A percentile compares a stretch with the other conserved stretches of the same genome.
These are phyloP conservation scores for Brachylomia viminalis DNA, from an alignment of 2,888 invertebrate species.

Conservation along the genomic window DNA sequence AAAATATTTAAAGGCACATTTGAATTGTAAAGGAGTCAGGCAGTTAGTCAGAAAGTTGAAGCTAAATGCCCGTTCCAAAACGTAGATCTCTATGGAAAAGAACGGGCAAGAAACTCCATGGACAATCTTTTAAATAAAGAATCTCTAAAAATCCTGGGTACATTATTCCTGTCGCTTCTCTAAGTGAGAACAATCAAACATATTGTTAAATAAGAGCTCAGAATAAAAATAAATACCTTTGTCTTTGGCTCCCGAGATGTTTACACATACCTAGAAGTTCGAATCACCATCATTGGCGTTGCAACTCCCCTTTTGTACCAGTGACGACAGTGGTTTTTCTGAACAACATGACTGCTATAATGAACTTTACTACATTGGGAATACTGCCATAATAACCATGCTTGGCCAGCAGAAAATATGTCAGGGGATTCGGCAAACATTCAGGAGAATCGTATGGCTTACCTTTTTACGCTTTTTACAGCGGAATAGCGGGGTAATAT, in stretches of 20 bases:
- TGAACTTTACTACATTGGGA: background rate
- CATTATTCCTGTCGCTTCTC: no score
- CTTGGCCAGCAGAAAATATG: background rate
- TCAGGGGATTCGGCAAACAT: background rate
- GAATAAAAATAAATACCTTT: background rate
- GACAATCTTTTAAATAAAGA: background rate
- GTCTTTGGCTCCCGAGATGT: background rate
- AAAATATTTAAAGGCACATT: background rate
- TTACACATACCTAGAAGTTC: background rate
- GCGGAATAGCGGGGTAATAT: no score
- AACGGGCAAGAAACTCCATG: background rate
- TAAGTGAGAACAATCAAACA: background rate
- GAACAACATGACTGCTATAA: background rate
- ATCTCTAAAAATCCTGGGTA: no score
- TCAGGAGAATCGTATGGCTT: background rate
- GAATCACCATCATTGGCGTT: background rate
- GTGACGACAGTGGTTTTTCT: background rate
- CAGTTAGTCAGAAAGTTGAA: background rate
- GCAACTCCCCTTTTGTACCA: background rate
- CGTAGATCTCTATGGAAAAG: background rate
- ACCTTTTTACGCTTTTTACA: background rate
- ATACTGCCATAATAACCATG: background rate
- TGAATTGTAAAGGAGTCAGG: background rate
- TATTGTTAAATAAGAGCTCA: no score
- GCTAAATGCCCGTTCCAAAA: background rate